A percentile compares a stretch with the other conserved stretches of the same genome.
Conservation (phyloP, 1,140 invertebrate genomes). For the Drosophila varians region DNA sequence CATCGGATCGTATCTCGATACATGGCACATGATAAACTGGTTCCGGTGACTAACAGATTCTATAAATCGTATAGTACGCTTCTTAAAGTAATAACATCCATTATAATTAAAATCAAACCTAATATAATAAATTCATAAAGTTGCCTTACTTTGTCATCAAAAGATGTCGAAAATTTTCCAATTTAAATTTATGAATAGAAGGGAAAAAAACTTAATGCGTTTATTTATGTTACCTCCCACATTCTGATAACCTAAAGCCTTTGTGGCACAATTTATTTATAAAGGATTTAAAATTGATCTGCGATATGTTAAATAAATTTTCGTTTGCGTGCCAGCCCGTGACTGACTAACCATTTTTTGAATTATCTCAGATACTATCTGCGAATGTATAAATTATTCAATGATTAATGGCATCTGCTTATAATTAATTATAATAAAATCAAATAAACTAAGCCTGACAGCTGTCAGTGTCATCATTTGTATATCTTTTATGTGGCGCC, state of each 20-base stretch:
- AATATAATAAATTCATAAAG: too few species aligned
- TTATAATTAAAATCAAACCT: neutral
- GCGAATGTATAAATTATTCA: constrained; percentile 74
- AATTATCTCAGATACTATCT: constrained; percentile 40
- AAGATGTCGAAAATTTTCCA: neutral
- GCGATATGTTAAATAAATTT: constrained; percentile 57
- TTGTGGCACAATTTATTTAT: constrained; percentile 27
- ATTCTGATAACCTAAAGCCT: constrained; percentile 20
- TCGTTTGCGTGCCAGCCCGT: constrained; percentile 48
- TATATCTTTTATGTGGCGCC: constrained; percentile 61
- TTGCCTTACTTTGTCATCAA: too few species aligned
- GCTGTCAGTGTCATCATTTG: constrained; percentile 83
- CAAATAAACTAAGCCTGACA: constrained; percentile 81
- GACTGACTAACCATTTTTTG: constrained; percentile 53
- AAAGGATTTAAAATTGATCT: constrained; percentile 46
- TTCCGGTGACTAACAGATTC: constrained; percentile 24
- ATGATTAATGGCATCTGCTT: constrained; percentile 75
- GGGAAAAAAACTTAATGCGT: too few species aligned
- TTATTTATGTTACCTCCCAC: neutral
- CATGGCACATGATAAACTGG: constrained; percentile 28
- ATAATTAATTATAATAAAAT: constrained; percentile 83
- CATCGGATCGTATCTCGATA: constrained; percentile 31
- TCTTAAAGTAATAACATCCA: neutral
- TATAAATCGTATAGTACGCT: neutral
- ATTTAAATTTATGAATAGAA: neutral